Evolutionary conservation across 2,113 vertebrate genomes (phyloP).

Genomic region (Siniperca chuatsi): DNA sequence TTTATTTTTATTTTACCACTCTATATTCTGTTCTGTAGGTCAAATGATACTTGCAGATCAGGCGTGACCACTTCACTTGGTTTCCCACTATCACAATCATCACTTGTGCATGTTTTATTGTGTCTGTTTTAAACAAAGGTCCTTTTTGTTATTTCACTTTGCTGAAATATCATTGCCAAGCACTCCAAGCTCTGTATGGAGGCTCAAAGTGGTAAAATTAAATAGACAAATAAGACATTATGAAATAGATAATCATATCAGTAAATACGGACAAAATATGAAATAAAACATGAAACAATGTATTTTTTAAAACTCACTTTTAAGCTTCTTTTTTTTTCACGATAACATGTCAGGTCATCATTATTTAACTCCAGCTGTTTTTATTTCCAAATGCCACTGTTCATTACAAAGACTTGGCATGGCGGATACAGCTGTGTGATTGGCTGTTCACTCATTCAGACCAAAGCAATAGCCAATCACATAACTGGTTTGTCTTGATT

Average conservation of each 20-base stretch:
- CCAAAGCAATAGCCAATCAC: constrained; percentile 10
- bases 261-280: background rate
- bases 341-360: background rate
- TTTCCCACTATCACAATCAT: constrained; percentile 3
- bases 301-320: too few relatives aligned
- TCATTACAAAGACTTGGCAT: background rate
- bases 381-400: background rate
- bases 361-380: background rate
- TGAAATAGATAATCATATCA: background rate
- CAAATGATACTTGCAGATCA: constrained; percentile 47
- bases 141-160: background rate
- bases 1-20: constrained; percentile 11
- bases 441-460: background rate
- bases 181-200: background rate
- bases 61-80: background rate
- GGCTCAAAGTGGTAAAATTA: background rate
- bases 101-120: background rate
- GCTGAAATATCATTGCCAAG: background rate
- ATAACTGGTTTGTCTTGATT: background rate
- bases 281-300: background rate
- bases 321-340: background rate
- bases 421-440: background rate
- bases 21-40: constrained; percentile 50
- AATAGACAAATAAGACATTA: background rate
- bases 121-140: background rate